Percentiles rank a stretch among this genome's conserved stretches.
These are phyloP conservation scores for Rhopalosiphum maidis DNA, from an alignment of 1,140 invertebrate genomes.

Conservation along the genomic window DNA sequence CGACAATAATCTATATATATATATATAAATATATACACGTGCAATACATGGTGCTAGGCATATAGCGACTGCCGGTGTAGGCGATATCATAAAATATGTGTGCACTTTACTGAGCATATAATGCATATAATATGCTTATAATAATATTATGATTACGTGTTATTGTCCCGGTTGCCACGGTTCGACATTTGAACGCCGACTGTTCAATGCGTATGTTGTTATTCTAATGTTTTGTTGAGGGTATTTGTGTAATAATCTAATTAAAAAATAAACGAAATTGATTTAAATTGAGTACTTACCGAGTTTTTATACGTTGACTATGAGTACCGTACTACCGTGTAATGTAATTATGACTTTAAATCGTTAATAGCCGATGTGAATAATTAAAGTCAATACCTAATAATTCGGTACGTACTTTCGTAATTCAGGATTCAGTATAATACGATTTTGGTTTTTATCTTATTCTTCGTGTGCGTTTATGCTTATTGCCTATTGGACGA, in stretches of 20 bases:
- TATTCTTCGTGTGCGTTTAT: not conserved
- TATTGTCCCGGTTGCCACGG: not conserved
- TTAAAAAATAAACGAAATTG: not conserved
- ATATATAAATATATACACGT: not conserved
- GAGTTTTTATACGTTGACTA: not conserved
- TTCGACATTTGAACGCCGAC: no score
- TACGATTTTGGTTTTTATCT: no score
- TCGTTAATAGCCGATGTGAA: not conserved
- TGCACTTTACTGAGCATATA: no score
- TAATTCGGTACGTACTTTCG: not conserved
- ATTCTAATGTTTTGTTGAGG: not conserved
- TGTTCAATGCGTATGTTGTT: not conserved
- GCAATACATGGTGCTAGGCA: not conserved
- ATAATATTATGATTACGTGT: no score
- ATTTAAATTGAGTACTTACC: not conserved
- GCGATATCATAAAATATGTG: no score
- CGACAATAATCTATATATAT: not conserved
- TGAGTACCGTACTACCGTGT: not conserved
- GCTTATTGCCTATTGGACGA: not conserved
- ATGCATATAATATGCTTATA: no score
- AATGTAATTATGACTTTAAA: not conserved
- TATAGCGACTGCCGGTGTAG: no score
- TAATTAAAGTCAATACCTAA: not conserved
- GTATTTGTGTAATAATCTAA: not conserved
- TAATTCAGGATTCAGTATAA: not conserved